Conservation (phyloP, 2,888 invertebrate species). For the Deilephila elpenor region DNA sequence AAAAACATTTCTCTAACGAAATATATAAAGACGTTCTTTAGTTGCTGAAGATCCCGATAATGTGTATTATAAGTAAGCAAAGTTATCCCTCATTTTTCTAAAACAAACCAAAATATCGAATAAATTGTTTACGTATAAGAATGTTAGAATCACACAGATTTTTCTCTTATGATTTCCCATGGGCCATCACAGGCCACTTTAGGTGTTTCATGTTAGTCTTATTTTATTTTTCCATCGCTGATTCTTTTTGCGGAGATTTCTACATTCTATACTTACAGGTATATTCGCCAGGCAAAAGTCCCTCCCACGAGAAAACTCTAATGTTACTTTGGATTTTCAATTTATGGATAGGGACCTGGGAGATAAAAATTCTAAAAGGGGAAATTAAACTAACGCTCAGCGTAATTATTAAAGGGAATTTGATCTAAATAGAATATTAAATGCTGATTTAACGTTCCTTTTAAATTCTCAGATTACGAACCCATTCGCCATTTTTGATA, state of each 20-base stretch:
- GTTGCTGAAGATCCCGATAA: background rate
- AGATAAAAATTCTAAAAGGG: constrained; percentile 21
- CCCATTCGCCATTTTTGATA: background rate
- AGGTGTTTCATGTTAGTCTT: constrained; percentile 49
- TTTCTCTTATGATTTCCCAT: constrained; percentile 65
- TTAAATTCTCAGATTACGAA: background rate
- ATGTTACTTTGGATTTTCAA: constrained; percentile 20
- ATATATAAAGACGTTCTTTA: background rate
- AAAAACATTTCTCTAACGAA: background rate
- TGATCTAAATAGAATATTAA: background rate
- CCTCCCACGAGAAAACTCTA: constrained; percentile 7
- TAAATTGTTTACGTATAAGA: constrained; percentile 25
- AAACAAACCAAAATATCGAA: constrained; percentile 16
- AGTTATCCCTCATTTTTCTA: background rate
- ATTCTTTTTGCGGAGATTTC: constrained; percentile 30
- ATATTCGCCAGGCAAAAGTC: constrained; percentile 17
- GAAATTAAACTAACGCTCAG: background rate
- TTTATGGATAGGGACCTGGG: constrained; percentile 3
- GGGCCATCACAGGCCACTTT: constrained; percentile 55
- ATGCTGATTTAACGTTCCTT: background rate
- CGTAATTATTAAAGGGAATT: background rate
- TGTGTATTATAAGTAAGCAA: background rate
- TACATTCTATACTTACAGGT: constrained; percentile 10
- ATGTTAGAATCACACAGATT: constrained; percentile 42
- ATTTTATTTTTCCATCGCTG: constrained; percentile 42